phyloP scores from a whole-genome alignment of 1,140 invertebrate species.

The Bombus confusus region DNA sequence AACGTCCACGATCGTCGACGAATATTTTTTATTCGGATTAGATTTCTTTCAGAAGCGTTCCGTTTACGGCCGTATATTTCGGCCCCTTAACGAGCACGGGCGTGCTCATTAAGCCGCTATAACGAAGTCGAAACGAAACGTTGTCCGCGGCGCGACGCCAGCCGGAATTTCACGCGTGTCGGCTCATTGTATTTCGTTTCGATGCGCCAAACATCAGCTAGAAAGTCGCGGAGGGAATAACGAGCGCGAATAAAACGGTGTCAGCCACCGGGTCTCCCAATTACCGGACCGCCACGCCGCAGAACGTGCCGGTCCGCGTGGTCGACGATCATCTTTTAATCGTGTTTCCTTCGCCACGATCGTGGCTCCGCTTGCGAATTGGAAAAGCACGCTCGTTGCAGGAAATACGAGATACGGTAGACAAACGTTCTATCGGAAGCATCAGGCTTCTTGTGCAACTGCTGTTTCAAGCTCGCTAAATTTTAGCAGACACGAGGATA shows the following conservation, averaged over 20 bases:
- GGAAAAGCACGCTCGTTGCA: not conserved
- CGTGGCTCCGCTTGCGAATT: not conserved
- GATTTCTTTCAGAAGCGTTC: conserved; percentile 17
- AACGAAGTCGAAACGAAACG: conserved; percentile 38
- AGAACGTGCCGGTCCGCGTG: conserved; percentile 42
- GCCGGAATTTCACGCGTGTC: conserved; percentile 64
- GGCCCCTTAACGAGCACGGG: conserved; percentile 37
- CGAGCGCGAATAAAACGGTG: conserved; percentile 63
- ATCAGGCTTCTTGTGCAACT: not conserved
- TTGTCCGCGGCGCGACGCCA: conserved; percentile 38
- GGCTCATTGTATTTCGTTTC: conserved; percentile 63
- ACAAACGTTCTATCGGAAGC: not conserved
- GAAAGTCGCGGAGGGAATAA: conserved; percentile 51
- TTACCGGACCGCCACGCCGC: conserved; percentile 53
- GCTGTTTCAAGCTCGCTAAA: no score
- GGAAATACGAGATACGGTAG: not conserved
- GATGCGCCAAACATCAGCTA: conserved; percentile 64
- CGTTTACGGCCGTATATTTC: conserved; percentile 34
- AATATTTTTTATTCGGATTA: conserved; percentile 5
- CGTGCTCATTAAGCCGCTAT: conserved; percentile 42
- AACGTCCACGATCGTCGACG: conserved; percentile 3
- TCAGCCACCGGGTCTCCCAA: conserved; percentile 62
- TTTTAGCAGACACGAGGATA: not conserved
- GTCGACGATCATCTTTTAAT: conserved; percentile 54
- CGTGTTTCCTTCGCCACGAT: not conserved